A percentile compares a stretch with the other conserved stretches of the same genome.
Evolutionary conservation across 1,140 invertebrate genomes (phyloP).

Genomic region (Musca domestica): DNA sequence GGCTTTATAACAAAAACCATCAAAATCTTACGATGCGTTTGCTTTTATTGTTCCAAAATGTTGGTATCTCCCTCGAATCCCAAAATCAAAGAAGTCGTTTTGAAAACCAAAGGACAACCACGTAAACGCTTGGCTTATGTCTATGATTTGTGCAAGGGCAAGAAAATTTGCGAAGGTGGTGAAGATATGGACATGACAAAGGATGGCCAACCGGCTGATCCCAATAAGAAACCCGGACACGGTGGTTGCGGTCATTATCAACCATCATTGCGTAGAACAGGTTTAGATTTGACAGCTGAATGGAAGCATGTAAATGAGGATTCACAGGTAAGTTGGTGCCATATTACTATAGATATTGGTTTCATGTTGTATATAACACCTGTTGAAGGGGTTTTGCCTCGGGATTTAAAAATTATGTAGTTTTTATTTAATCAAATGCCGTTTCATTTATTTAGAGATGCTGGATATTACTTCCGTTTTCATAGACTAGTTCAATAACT

Average conservation of each 20-base stretch:
- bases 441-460: constrained; percentile 19
- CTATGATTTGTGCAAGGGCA: constrained; percentile 97
- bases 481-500: background rate
- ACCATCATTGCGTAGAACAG: constrained; percentile 83
- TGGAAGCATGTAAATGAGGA: constrained; percentile 99
- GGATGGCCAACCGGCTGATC: constrained; percentile 59
- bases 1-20: constrained; percentile 97
- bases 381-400: background rate
- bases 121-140: constrained; percentile 91
- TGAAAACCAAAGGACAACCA: constrained; percentile 96
- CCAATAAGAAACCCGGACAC: constrained; percentile 75
- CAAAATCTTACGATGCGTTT: constrained; percentile 95
- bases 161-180: constrained; percentile 97
- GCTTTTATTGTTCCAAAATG: constrained; percentile 96
- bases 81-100: constrained; percentile 95
- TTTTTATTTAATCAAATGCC: background rate
- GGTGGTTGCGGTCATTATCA: constrained; percentile 98
- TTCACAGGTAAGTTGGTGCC: constrained; percentile 62
- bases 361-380: too few species aligned
- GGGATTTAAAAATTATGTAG: too few species aligned
- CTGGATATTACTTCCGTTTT: background rate
- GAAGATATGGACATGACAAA: constrained; percentile 93
- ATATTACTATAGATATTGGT: background rate
- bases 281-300: constrained; percentile 90
- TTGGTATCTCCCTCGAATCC: constrained; percentile 92